These are phyloP conservation scores for Caenorhabditis briggsae DNA, from an alignment of 1,140 invertebrate species.

Conservation along the genomic window DNA sequence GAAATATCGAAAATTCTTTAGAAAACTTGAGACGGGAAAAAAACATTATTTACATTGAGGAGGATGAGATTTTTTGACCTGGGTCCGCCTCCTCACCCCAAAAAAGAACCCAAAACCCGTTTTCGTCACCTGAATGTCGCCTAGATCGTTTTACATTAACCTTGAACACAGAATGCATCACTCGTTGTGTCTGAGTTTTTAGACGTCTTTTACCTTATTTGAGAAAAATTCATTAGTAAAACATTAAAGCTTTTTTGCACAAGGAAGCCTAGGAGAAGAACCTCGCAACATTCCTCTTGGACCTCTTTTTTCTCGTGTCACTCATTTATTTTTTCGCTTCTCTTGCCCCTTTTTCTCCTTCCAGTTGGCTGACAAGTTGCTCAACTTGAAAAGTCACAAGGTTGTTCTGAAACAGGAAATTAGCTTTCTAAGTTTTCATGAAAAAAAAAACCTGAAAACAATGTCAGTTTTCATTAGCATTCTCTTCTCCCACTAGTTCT, in stretches of 20 bases:
- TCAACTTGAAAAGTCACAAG: not conserved
- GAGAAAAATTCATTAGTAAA: not conserved
- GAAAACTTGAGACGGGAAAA: not conserved
- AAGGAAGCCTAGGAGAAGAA: not conserved
- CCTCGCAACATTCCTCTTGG: not conserved
- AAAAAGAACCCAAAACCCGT: constrained; percentile 8
- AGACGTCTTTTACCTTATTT: not conserved
- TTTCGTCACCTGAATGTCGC: not conserved
- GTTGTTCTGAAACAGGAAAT: constrained; percentile 7
- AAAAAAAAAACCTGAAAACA: not conserved
- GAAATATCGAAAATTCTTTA: not conserved
- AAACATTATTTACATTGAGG: constrained; percentile 29
- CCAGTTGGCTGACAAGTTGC: not conserved
- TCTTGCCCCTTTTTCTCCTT: not conserved
- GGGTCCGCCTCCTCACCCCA: not conserved
- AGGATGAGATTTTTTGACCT: constrained; percentile 44
- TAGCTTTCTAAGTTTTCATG: not conserved
- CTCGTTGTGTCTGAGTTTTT: not conserved
- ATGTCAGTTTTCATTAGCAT: constrained; percentile 11
- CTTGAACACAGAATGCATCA: not conserved
- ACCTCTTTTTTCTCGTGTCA: not conserved
- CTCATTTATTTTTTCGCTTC: not conserved
- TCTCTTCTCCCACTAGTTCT: not conserved
- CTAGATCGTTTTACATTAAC: constrained; percentile 7
- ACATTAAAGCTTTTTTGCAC: not conserved